Percentiles rank a stretch among this genome's conserved stretches.
These are phyloP conservation scores for Agonopterix heracliana DNA, from an alignment of 2,888 invertebrate species.

Conservation along the genomic window DNA sequence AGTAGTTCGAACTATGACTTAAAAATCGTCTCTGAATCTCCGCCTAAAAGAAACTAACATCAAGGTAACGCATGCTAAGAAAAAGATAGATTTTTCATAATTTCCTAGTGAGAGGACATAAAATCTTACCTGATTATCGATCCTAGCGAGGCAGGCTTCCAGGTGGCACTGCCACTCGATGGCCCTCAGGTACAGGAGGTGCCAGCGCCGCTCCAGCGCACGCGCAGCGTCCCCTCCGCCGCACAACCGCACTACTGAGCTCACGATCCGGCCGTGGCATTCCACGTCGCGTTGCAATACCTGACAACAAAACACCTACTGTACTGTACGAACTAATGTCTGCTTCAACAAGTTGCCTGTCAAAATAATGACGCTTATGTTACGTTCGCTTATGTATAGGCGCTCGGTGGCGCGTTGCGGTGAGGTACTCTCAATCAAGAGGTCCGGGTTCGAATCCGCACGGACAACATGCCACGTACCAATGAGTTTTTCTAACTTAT, in stretches of 20 bases:
- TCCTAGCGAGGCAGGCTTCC: slow-evolving; percentile 84
- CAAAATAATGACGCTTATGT: neutral
- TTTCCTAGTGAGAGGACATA: too few relatives aligned
- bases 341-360: neutral
- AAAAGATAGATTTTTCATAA: too few relatives aligned
- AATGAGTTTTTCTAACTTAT: too few relatives aligned
- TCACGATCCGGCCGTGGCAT: slow-evolving; percentile 91
- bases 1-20: too few relatives aligned
- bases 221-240: slow-evolving; percentile 81
- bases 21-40: too few relatives aligned
- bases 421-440: too few relatives aligned
- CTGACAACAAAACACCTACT: slow-evolving; percentile 61
- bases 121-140: slow-evolving; percentile 70
- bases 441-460: too few relatives aligned
- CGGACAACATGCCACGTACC: too few relatives aligned
- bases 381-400: too few relatives aligned
- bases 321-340: neutral
- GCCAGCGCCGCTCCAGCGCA: slow-evolving; percentile 91
- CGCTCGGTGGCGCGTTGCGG: too few relatives aligned
- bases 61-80: too few relatives aligned
- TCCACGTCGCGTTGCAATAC: slow-evolving; percentile 95
- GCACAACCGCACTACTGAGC: slow-evolving; percentile 85
- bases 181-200: slow-evolving; percentile 90
- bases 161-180: slow-evolving; percentile 95
- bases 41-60: too few relatives aligned